Evolutionary conservation across 2,888 invertebrate genomes (phyloP).

Genomic region (Epinotia demarniana): DNA sequence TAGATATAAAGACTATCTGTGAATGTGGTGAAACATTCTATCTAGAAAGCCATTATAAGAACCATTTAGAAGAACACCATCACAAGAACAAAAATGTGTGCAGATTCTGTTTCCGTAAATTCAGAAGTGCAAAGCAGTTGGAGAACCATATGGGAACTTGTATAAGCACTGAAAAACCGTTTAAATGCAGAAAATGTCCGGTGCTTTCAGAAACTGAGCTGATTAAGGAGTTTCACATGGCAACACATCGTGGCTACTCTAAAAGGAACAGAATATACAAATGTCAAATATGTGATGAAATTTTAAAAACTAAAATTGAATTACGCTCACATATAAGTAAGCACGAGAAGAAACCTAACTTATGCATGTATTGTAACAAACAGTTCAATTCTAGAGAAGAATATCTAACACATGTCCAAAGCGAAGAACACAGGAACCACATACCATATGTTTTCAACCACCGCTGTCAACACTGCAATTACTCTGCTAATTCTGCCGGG

Average conservation of each 20-base stretch:
- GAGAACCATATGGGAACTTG: conserved; percentile 18
- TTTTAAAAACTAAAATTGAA: conserved; percentile 17
- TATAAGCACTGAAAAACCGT: not conserved
- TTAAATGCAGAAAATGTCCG: conserved; percentile 25
- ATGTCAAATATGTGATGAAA: conserved; percentile 26
- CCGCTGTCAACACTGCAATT: conserved; percentile 31
- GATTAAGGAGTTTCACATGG: conserved; percentile 1
- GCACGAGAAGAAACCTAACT: conserved; percentile 39
- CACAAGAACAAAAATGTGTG: conserved; percentile 19
- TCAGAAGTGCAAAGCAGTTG: conserved; percentile 18
- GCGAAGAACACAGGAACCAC: conserved; percentile 23
- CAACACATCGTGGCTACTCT: not conserved
- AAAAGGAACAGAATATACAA: conserved; percentile 5
- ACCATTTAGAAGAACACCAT: conserved; percentile 21
- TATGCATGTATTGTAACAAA: conserved; percentile 38
- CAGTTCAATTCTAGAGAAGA: conserved; percentile 30
- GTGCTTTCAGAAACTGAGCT: conserved; percentile 14
- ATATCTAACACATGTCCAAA: conserved; percentile 32
- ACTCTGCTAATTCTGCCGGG: not conserved
- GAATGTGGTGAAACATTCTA: conserved; percentile 28
- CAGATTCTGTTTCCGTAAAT: conserved; percentile 12
- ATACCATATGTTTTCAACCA: conserved; percentile 20
- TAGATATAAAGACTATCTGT: conserved; percentile 24
- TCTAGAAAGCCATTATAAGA: conserved; percentile 18
- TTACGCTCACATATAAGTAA: conserved; percentile 24